phyloP scores from a whole-genome alignment of 2,888 invertebrate genomes.

The Liposcelis brunnea region DNA sequence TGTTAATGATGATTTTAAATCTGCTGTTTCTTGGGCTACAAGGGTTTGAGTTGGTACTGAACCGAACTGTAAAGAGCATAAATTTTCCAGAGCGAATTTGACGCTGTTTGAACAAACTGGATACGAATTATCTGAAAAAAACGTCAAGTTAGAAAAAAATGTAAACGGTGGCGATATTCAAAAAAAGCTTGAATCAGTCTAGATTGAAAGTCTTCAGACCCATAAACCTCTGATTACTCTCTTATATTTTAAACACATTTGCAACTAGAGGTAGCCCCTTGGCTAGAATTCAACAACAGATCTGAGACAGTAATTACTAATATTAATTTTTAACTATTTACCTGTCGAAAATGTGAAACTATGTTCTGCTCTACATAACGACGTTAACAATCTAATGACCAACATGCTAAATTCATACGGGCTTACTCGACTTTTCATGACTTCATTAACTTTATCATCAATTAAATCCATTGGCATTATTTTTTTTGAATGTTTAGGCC shows the following conservation, averaged over 20 bases:
- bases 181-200: too few relatives aligned
- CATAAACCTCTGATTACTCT: too few relatives aligned
- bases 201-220: too few relatives aligned
- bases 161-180: too few relatives aligned
- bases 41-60: slow-evolving; percentile 24
- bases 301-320: too few relatives aligned
- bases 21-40: slow-evolving; percentile 20
- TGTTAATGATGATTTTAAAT: slow-evolving; percentile 36
- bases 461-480: slow-evolving; percentile 35
- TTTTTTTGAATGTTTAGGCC: slow-evolving; percentile 25
- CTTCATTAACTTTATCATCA: slow-evolving; percentile 32
- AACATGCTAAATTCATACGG: slow-evolving; percentile 38
- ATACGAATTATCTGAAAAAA: slow-evolving; percentile 12
- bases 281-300: too few relatives aligned
- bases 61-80: slow-evolving; percentile 41
- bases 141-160: too few relatives aligned
- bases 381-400: slow-evolving; percentile 33
- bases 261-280: too few relatives aligned
- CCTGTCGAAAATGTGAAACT: slow-evolving; percentile 9
- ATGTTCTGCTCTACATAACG: slow-evolving; percentile 13
- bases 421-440: slow-evolving; percentile 34
- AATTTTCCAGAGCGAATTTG: slow-evolving; percentile 39
- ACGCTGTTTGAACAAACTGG: slow-evolving; percentile 33
- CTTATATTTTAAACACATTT: too few relatives aligned
- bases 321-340: too few relatives aligned